These are phyloP conservation scores for Zonotrichia albicollis DNA, from an alignment of 2,797 vertebrate species.

Conservation along the genomic window DNA sequence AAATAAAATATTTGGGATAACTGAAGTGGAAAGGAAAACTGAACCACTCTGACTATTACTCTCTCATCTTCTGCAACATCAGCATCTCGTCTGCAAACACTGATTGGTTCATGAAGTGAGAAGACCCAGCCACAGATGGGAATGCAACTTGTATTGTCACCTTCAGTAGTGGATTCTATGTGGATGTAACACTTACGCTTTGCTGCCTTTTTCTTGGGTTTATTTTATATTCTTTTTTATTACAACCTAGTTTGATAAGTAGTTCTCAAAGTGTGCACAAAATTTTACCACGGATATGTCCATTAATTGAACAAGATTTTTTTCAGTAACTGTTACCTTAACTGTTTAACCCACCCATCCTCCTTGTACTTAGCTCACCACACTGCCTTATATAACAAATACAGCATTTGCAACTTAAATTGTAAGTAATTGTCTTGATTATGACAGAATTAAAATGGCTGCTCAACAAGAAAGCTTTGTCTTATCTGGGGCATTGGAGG, in stretches of 20 bases:
- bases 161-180: neutral
- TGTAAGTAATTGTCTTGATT: neutral
- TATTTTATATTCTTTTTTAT: neutral
- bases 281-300: fast-evolving
- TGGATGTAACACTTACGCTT: neutral
- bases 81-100: neutral
- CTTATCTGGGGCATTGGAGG: neutral
- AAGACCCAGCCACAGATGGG: neutral
- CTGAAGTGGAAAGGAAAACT: neutral
- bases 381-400: neutral
- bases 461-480: neutral
- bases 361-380: neutral
- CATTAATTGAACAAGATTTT: fast-evolving
- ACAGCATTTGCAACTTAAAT: neutral
- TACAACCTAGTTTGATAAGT: neutral
- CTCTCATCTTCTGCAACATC: neutral
- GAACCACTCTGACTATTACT: neutral
- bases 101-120: neutral
- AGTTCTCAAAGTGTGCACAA: neutral
- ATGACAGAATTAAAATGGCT: neutral
- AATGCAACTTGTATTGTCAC: neutral
- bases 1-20: neutral
- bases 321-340: neutral
- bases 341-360: neutral
- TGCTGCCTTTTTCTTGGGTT: neutral